Conservation (phyloP, 2,113 vertebrate species). For the Dermatemys mawii region DNA sequence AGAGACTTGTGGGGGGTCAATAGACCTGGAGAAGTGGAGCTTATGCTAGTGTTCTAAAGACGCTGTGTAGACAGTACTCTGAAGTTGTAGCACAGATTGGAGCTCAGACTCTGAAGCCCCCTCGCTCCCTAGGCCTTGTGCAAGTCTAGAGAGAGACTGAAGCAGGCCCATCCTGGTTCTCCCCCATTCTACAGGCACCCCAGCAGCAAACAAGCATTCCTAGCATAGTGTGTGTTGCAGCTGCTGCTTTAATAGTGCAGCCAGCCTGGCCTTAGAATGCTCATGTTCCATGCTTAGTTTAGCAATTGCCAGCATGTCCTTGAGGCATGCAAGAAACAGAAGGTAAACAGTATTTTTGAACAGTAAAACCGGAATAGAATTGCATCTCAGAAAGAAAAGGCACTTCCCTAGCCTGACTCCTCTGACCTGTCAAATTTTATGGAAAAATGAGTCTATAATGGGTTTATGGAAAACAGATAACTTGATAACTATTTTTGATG, state of each 20-base stretch:
- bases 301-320: background rate
- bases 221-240: background rate
- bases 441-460: background rate
- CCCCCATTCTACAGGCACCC: background rate
- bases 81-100: background rate
- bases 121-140: background rate
- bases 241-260: background rate
- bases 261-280: background rate
- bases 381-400: background rate
- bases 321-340: background rate
- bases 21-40: background rate
- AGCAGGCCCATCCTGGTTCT: background rate
- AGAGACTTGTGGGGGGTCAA: too few relatives aligned
- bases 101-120: background rate
- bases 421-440: background rate
- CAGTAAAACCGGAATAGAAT: background rate
- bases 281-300: background rate
- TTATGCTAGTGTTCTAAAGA: background rate
- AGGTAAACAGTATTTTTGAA: background rate
- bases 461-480: background rate
- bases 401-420: background rate
- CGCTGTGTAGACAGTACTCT: background rate
- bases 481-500: background rate
- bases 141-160: background rate
- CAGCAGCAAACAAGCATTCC: background rate